A percentile compares a stretch with the other conserved stretches of the same genome.
phyloP scores from a whole-genome alignment of 1,140 invertebrate species.

The Neoseiulus cucumeris region DNA sequence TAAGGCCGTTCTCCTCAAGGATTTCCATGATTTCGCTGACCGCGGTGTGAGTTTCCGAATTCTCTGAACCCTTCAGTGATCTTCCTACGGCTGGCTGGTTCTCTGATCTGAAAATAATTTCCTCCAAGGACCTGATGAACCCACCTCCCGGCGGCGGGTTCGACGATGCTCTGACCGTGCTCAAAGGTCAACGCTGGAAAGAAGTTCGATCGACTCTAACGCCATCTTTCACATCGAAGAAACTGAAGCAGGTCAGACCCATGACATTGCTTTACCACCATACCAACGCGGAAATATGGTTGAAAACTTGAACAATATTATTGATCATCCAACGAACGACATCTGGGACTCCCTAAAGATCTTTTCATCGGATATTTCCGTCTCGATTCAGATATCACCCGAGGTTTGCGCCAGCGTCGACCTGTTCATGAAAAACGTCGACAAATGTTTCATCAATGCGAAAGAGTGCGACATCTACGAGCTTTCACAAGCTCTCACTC shows the following conservation, averaged over 20 bases:
- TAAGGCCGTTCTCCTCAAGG: constrained; percentile 21
- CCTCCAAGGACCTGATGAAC: no score
- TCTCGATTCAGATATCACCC: background rate
- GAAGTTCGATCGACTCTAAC: constrained; percentile 1
- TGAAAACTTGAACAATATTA: no score
- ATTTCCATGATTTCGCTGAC: constrained; percentile 24
- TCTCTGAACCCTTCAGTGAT: constrained; percentile 14
- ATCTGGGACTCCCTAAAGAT: no score
- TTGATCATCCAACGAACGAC: no score
- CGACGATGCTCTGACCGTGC: background rate
- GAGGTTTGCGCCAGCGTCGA: background rate
- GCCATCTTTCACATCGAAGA: background rate
- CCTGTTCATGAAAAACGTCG: background rate
- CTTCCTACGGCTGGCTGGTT: no score
- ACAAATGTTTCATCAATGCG: background rate
- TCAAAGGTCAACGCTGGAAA: background rate
- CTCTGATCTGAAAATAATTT: no score
- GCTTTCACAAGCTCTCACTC: background rate
- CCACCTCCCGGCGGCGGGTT: no score
- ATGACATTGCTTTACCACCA: no score
- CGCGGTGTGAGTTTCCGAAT: constrained; percentile 22
- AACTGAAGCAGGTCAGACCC: background rate
- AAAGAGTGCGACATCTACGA: background rate
- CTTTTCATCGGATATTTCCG: no score
- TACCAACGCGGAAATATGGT: no score